Percentiles rank a stretch among this genome's conserved stretches.
Evolutionary conservation across 2,797 vertebrate species (phyloP).

Genomic region (Tragelaphus oryx): DNA sequence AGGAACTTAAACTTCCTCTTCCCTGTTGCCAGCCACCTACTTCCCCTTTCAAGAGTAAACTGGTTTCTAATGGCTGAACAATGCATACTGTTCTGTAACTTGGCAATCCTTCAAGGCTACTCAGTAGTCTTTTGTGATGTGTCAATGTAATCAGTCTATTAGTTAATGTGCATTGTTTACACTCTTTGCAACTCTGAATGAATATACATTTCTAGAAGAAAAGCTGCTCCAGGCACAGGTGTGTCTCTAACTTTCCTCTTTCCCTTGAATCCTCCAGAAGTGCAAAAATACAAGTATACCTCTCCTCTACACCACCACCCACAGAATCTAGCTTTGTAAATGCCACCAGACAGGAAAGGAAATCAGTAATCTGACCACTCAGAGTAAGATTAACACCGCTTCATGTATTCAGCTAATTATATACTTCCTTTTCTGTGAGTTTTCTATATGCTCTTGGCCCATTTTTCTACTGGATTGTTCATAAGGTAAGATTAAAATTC

Average conservation of each 20-base stretch:
- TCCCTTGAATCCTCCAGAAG: not conserved
- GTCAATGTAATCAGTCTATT: not conserved
- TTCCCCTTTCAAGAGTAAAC: constrained; percentile 1
- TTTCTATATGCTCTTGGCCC: not conserved
- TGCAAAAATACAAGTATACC: not conserved
- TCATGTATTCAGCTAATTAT: not conserved
- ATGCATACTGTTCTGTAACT: not conserved
- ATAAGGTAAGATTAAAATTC: not conserved
- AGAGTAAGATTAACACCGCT: not conserved
- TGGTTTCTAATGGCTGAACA: not conserved
- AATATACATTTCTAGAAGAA: not conserved
- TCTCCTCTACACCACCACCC: not conserved
- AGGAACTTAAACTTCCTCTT: not conserved
- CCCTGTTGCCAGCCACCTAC: not conserved
- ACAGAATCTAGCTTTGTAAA: not conserved
- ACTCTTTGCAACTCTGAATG: not conserved
- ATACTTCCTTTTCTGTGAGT: not conserved
- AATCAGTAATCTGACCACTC: not conserved
- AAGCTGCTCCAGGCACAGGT: not conserved
- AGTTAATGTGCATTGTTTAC: not conserved
- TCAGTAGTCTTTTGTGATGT: not conserved
- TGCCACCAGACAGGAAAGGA: not conserved
- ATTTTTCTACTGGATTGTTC: not conserved
- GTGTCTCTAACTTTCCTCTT: not conserved
- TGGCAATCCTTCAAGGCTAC: not conserved